Evolutionary conservation across 1,140 invertebrate species (phyloP).

Genomic region (Lithobius niger): DNA sequence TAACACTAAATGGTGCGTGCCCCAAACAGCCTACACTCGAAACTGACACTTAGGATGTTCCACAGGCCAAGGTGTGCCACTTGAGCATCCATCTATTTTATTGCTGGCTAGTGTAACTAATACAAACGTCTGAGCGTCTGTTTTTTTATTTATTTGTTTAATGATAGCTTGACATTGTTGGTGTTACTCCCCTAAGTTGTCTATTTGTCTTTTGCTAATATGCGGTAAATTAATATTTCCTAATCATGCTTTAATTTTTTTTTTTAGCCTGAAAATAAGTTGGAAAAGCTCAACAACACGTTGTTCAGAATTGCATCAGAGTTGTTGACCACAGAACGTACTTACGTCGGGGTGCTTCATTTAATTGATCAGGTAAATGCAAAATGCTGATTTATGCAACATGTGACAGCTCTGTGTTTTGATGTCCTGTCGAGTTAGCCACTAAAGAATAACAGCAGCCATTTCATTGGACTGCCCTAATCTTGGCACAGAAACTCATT

Average conservation of each 20-base stretch:
- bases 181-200: background rate
- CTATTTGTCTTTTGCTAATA: background rate
- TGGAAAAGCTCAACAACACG: slow-evolving; percentile 15
- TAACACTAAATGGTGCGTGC: too few relatives aligned
- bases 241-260: background rate
- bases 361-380: slow-evolving; percentile 38
- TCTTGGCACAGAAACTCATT: too few relatives aligned
- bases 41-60: too few relatives aligned
- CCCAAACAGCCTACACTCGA: too few relatives aligned
- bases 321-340: slow-evolving; percentile 38
- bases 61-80: background rate
- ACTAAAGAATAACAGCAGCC: too few relatives aligned
- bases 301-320: slow-evolving; percentile 37
- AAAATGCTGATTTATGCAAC: too few relatives aligned
- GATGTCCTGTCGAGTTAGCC: too few relatives aligned
- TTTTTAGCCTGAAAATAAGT: background rate
- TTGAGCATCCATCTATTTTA: background rate
- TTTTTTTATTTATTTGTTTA: background rate
- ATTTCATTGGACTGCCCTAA: too few relatives aligned
- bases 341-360: slow-evolving; percentile 38
- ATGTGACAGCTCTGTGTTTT: too few relatives aligned
- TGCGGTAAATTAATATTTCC: background rate
- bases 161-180: background rate
- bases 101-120: background rate
- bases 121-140: background rate